Conservation (phyloP, 2,888 invertebrate species). For the Cyrtodaria siliqua region DNA sequence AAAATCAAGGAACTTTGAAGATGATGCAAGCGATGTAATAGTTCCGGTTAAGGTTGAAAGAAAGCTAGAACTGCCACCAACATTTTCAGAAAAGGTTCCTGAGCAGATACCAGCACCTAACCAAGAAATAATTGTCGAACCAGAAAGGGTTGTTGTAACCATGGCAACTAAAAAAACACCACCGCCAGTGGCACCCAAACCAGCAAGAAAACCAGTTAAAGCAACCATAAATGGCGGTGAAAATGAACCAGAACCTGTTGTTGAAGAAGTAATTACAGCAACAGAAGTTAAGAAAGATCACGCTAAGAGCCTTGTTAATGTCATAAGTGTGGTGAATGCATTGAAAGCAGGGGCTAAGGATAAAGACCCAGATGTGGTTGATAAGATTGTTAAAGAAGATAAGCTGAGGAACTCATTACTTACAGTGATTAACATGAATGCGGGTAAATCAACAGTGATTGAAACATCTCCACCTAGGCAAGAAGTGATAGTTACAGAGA, state of each 20-base stretch:
- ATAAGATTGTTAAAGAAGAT: slow-evolving; percentile 37
- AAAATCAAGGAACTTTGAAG: slow-evolving; percentile 18
- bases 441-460: slow-evolving; percentile 27
- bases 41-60: slow-evolving; percentile 59
- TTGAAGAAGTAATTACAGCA: slow-evolving; percentile 62
- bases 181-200: slow-evolving; percentile 27
- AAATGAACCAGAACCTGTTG: slow-evolving; percentile 29
- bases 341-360: slow-evolving; percentile 39
- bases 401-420: slow-evolving; percentile 1
- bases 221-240: slow-evolving; percentile 9
- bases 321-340: slow-evolving; percentile 59
- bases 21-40: slow-evolving; percentile 48
- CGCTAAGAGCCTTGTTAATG: slow-evolving; percentile 44
- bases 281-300: slow-evolving; percentile 48
- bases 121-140: slow-evolving; percentile 32
- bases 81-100: slow-evolving; percentile 17
- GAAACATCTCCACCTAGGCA: slow-evolving; percentile 45
- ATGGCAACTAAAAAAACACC: slow-evolving; percentile 18
- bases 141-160: slow-evolving; percentile 1
- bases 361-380: slow-evolving; percentile 51
- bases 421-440: slow-evolving; percentile 17
- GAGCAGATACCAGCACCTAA: slow-evolving; percentile 5
- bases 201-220: slow-evolving; percentile 22
- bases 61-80: slow-evolving; percentile 33
- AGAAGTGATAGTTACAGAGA: slow-evolving; percentile 36